Base-by-base conservation (phyloP, 2,113 vertebrate species). In the Melospiza georgiana region DNA sequence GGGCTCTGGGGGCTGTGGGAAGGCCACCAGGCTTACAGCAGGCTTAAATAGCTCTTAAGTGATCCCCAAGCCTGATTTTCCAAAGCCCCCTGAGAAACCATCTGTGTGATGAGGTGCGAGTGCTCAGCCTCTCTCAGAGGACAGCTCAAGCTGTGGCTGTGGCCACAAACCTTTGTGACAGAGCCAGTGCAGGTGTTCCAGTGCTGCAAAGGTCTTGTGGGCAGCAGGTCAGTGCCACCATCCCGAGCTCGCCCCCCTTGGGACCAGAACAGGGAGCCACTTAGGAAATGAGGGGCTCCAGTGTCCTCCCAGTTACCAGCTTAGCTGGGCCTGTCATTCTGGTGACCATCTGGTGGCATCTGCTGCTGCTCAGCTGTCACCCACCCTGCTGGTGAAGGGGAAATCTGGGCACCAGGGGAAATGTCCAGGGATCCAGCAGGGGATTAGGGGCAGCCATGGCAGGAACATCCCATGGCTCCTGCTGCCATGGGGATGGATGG, bases 271-370 rank as follows among this genome's bases (percentile, higher is more conserved):
- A 80, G 21, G 33, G 74, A 67, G 44, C 35, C 94, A 85, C 39
- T 94, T 30, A 72, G 62, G 11, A 65, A 80, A 90, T n/a, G 69
- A 90, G 55, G 59, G 44, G 55, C 69, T 90, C 61, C 62, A 48
- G 54, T 4, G 4, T 31, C 58, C 72, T 76, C 83, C 62, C 18
- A 4, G 52, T 80, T 19, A 94, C 41, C 0, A 2, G 51, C 85
- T 95, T 74, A 93, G 51, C 71, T 0, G 0, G 21, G 57, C 51
- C 18, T 68, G 48, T 6, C 2, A 0, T 39, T 51, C 71, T 31
- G 44, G 79, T 41, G 86, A 76, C 91, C 96, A 91, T 96, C 94
- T 97, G 95, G 92, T 92, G 88, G 58, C 91, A 92, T 71, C 89
- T 89, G 87, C 90, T 54, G 52, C 59, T 87, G 46, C 67, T 86